These are phyloP conservation scores for Heliothis peltigera DNA, from an alignment of 2,888 invertebrate species.

Conservation along the genomic window DNA sequence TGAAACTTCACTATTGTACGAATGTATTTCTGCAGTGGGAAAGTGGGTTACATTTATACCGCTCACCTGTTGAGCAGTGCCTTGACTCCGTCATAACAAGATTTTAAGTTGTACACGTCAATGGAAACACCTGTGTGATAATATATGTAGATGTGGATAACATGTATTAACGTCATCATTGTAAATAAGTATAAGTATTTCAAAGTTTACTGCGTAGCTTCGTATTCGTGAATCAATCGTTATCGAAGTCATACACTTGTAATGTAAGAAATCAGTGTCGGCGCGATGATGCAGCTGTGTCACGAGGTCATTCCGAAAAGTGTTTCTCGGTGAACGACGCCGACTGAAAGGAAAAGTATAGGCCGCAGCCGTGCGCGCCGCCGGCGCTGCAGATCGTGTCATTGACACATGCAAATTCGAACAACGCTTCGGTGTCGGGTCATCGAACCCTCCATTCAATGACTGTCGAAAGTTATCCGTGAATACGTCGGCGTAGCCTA, in stretches of 20 bases:
- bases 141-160: constrained; percentile 19
- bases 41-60: constrained; percentile 49
- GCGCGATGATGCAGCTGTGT: constrained; percentile 71
- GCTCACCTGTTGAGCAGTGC: constrained; percentile 48
- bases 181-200: constrained; percentile 3
- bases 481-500: constrained; percentile 76
- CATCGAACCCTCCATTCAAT: constrained; percentile 87
- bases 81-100: constrained; percentile 41
- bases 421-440: constrained; percentile 83
- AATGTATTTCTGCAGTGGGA: constrained; percentile 35
- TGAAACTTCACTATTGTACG: constrained; percentile 47
- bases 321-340: constrained; percentile 80
- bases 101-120: constrained; percentile 44
- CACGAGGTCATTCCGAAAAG: constrained; percentile 84
- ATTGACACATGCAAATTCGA: constrained; percentile 89
- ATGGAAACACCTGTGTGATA: constrained; percentile 31
- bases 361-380: constrained; percentile 72
- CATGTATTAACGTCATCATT: constrained; percentile 1
- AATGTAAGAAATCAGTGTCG: constrained; percentile 15
- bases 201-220: constrained; percentile 12
- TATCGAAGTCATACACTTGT: constrained; percentile 26
- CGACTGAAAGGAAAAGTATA: constrained; percentile 88
- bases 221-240: constrained; percentile 19
- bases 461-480: constrained; percentile 88
- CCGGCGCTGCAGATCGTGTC: constrained; percentile 83